These are phyloP conservation scores for Neopipo cinnamomea DNA, from an alignment of 2,113 vertebrate genomes.

Conservation along the genomic window DNA sequence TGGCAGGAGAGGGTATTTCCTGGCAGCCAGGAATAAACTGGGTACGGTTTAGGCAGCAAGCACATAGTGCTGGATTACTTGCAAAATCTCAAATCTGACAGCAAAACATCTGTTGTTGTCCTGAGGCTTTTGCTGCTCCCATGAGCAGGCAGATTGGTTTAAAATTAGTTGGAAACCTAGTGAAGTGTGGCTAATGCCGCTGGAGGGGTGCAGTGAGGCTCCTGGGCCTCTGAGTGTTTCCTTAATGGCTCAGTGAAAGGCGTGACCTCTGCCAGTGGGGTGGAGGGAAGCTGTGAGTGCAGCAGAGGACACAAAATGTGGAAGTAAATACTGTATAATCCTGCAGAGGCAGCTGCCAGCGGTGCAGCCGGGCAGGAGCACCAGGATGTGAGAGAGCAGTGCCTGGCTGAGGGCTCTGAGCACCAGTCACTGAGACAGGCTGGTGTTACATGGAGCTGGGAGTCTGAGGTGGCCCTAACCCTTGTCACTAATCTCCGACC, in stretches of 20 bases:
- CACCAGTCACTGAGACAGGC: not conserved
- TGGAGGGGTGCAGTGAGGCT: not conserved
- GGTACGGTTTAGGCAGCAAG: not conserved
- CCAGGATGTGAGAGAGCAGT: not conserved
- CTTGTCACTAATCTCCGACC: no score
- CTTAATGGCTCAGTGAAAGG: not conserved
- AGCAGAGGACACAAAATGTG: not conserved
- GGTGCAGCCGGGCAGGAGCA: not conserved
- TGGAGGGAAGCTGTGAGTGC: not conserved
- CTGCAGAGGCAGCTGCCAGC: not conserved
- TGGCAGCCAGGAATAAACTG: not conserved
- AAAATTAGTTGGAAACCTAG: not conserved
- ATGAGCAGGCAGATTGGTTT: not conserved
- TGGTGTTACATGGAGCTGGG: fast-evolving
- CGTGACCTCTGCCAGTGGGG: not conserved
- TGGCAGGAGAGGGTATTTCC: not conserved
- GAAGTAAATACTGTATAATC: not conserved
- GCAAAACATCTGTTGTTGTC: not conserved
- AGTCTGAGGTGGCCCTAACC: no score
- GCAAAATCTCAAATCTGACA: not conserved
- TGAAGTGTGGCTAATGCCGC: not conserved
- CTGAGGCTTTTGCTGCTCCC: not conserved
- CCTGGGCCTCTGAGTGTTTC: not conserved
- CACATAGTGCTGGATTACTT: not conserved
- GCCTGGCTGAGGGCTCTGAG: not conserved